These are phyloP conservation scores for Atherinosoma microstoma DNA, from an alignment of 2,797 vertebrate genomes.

Conservation along the genomic window DNA sequence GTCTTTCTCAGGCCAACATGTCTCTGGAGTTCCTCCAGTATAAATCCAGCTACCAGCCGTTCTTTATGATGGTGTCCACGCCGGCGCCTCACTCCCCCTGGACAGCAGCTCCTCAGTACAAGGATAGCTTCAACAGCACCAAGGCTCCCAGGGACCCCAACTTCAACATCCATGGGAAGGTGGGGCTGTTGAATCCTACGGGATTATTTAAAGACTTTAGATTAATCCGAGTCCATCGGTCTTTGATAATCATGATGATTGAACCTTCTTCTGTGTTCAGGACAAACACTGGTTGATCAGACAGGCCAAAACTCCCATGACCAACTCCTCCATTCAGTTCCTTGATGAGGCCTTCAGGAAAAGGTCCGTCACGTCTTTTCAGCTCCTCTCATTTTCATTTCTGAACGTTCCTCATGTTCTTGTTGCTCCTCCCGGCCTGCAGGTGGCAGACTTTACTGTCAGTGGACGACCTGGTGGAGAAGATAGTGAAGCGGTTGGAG, in stretches of 20 bases:
- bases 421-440: conserved; percentile 1
- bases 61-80: conserved; percentile 98
- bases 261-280: conserved; percentile 68
- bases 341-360: conserved; percentile 93
- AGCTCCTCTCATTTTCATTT: neutral
- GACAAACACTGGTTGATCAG: conserved; percentile 99
- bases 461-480: conserved; percentile 96
- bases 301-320: conserved; percentile 97
- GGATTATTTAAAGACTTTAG: neutral
- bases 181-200: conserved; percentile 46
- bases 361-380: conserved; percentile 77
- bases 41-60: conserved; percentile 91
- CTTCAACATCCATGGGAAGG: conserved; percentile 95
- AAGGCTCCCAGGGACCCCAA: conserved; percentile 93
- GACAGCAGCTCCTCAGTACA: conserved; percentile 95
- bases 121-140: conserved; percentile 84
- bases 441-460: conserved; percentile 97
- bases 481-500: conserved; percentile 90
- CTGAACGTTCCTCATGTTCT: no score
- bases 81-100: conserved; percentile 96
- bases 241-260: neutral
- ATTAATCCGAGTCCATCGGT: neutral
- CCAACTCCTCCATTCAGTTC: conserved; percentile 92
- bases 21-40: conserved; percentile 94
- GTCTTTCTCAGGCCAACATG: conserved; percentile 88